Conservation (phyloP, 2,797 vertebrate genomes). For the Crenuchus spilurus region DNA sequence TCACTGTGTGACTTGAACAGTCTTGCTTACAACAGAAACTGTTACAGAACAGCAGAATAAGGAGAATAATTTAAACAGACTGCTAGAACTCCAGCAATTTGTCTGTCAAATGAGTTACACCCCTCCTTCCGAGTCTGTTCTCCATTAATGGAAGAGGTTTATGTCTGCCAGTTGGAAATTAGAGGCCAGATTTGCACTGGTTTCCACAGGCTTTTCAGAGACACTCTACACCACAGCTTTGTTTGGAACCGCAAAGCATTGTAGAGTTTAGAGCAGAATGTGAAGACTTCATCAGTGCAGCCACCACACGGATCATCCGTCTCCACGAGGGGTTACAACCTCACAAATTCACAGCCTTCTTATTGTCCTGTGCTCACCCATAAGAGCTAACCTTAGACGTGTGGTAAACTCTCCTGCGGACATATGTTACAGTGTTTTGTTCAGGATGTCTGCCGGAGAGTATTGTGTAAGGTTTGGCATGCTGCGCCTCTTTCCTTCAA, state of each 20-base stretch:
- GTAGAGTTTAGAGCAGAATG: neutral
- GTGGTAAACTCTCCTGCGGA: constrained; percentile 14
- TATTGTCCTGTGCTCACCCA: neutral
- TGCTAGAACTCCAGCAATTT: constrained; percentile 32
- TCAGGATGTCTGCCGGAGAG: constrained; percentile 27
- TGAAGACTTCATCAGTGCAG: neutral
- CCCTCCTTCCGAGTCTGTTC: constrained; percentile 8
- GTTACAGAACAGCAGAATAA: constrained; percentile 6
- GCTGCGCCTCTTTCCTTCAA: neutral
- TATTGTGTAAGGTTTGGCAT: constrained; percentile 29
- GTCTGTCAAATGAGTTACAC: constrained; percentile 32
- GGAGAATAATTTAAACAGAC: constrained; percentile 19
- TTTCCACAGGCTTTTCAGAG: constrained; percentile 29
- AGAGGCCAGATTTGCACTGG: constrained; percentile 14
- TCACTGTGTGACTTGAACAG: neutral
- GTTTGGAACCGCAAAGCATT: constrained; percentile 10
- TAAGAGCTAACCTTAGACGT: neutral
- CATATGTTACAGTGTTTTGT: constrained; percentile 31
- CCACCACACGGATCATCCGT: neutral
- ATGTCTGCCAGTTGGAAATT: constrained; percentile 14
- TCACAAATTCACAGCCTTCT: constrained; percentile 11
- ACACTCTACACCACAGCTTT: constrained; percentile 12
- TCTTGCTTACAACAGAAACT: neutral
- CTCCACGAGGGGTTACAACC: neutral
- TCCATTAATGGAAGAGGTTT: constrained; percentile 19